Evolutionary conservation across 2,888 invertebrate species (phyloP).

Genomic region (Caenorhabditis afra): DNA sequence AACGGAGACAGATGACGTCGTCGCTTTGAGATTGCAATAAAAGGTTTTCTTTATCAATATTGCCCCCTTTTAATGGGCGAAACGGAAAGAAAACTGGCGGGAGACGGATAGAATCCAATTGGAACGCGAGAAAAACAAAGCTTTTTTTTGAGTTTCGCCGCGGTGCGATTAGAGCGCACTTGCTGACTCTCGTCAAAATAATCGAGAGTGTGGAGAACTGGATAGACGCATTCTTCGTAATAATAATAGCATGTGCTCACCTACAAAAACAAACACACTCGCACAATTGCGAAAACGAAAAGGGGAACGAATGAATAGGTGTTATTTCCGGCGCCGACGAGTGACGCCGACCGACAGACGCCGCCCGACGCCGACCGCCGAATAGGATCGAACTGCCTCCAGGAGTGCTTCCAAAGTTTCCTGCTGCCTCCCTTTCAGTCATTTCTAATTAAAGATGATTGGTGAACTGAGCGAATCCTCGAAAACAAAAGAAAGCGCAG

Average conservation of each 20-base stretch:
- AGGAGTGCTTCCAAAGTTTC: no score
- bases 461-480: conserved; percentile 17
- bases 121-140: no score
- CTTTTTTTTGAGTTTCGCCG: not conserved
- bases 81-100: no score
- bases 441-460: conserved; percentile 1
- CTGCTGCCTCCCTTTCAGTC: not conserved
- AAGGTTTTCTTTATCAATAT: no score
- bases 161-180: conserved; percentile 27
- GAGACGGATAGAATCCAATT: no score
- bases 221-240: conserved; percentile 3
- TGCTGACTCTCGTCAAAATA: conserved; percentile 9
- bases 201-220: not conserved
- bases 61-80: no score
- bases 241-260: conserved; percentile 19
- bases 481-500: conserved; percentile 20
- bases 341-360: no score
- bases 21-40: no score
- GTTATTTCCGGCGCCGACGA: conserved; percentile 13
- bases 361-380: no score
- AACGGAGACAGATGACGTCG: not conserved
- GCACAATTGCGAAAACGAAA: conserved; percentile 21
- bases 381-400: no score
- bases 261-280: conserved; percentile 15
- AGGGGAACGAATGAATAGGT: conserved; percentile 11